Evolutionary conservation across 2,797 vertebrate species (phyloP).

Genomic region (Urophycis tenuis): DNA sequence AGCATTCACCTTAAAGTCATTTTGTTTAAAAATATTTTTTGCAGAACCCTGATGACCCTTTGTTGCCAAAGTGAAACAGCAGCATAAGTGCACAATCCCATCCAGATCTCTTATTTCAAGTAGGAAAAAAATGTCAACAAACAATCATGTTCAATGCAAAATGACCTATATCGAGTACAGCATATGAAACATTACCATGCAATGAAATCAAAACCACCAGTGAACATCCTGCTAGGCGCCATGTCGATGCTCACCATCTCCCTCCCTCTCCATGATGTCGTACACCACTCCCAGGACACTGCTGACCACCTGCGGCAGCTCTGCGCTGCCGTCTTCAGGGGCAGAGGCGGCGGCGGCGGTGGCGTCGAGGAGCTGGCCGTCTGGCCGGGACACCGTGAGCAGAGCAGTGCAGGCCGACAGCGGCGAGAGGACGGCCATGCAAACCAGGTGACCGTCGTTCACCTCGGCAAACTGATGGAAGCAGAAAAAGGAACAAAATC

Average conservation of each 20-base stretch:
- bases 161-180: no score
- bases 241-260: constrained; percentile 42
- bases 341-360: constrained; percentile 31
- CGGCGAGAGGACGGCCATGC: constrained; percentile 77
- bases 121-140: no score
- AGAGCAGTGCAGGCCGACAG: constrained; percentile 70
- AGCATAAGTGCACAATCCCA: no score
- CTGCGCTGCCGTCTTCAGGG: constrained; percentile 43
- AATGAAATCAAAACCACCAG: background rate
- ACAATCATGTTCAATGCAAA: no score
- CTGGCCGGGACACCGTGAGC: constrained; percentile 71
- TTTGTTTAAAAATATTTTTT: no score
- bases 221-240: background rate
- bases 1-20: no score
- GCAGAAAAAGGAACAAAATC: constrained; percentile 1
- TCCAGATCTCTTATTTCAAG: no score
- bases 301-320: constrained; percentile 73
- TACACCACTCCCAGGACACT: constrained; percentile 71
- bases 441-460: constrained; percentile 51
- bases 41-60: no score
- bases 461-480: constrained; percentile 74
- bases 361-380: constrained; percentile 36
- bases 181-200: no score
- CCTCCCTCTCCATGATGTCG: constrained; percentile 48
- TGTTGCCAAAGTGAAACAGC: no score